Conservation (phyloP, 2,888 invertebrate species). For the Pterobdella sp. region DNA sequence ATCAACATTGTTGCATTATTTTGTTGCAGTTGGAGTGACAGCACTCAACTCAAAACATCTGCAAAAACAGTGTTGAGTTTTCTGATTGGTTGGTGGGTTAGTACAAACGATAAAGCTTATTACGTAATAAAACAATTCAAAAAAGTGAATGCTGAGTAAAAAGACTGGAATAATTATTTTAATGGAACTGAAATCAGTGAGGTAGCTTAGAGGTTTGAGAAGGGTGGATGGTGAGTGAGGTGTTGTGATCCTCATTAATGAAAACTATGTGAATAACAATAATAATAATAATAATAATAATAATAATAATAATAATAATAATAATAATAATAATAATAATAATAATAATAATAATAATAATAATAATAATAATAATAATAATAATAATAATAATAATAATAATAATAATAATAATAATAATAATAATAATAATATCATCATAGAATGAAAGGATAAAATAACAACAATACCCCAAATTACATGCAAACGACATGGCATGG, state of each 20-base stretch:
- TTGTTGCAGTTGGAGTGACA: too few species aligned
- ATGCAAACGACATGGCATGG: too few species aligned
- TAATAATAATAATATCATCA: conserved; percentile 13
- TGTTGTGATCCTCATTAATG: conserved; percentile 7
- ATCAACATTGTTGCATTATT: too few species aligned
- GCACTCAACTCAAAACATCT: too few species aligned
- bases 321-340: conserved; percentile 20
- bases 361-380: conserved; percentile 17
- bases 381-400: conserved; percentile 19
- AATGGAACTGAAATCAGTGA: background rate
- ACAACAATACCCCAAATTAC: too few species aligned
- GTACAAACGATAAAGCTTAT: background rate
- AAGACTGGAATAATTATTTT: background rate
- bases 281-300: conserved; percentile 20
- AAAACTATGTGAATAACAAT: conserved; percentile 11
- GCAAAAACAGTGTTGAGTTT: too few species aligned
- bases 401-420: conserved; percentile 17
- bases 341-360: conserved; percentile 20
- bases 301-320: conserved; percentile 20
- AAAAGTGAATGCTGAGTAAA: background rate
- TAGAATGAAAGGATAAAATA: background rate
- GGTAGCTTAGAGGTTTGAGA: too few species aligned
- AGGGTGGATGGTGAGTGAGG: too few species aligned
- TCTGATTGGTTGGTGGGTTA: background rate
- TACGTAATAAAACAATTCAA: background rate